These are phyloP conservation scores for Pogonognathellus flavescens DNA, from an alignment of 1,140 invertebrate genomes.

Conservation along the genomic window DNA sequence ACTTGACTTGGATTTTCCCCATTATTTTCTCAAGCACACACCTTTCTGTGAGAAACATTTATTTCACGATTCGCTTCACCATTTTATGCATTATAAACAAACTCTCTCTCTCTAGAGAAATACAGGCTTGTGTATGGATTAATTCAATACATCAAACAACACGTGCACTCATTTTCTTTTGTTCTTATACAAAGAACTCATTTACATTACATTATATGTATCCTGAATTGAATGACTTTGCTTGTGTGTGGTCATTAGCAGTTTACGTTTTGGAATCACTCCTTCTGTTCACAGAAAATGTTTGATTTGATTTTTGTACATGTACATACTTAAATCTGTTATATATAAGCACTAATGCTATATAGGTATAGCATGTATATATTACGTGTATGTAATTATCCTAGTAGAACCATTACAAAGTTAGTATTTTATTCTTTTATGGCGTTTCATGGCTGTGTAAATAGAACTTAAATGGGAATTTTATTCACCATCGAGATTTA, in stretches of 20 bases:
- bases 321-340: no score
- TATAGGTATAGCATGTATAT: no score
- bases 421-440: background rate
- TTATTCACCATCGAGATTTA: conserved; percentile 25
- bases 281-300: background rate
- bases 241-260: conserved; percentile 10
- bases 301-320: no score
- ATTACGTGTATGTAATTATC: background rate
- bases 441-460: background rate
- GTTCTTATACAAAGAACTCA: conserved; percentile 15
- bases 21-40: no score
- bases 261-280: background rate
- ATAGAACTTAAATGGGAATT: conserved; percentile 31
- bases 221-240: conserved; percentile 32
- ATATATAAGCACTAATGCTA: no score
- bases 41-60: no score
- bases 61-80: no score
- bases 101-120: no score
- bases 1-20: background rate
- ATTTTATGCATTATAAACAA: no score
- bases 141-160: background rate
- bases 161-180: background rate
- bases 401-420: conserved; percentile 1
- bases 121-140: background rate
- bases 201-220: conserved; percentile 31